Percentiles rank a stretch among this genome's conserved stretches.
Evolutionary conservation across 1,140 invertebrate genomes (phyloP).

Genomic region (Diorhabda sublineata): DNA sequence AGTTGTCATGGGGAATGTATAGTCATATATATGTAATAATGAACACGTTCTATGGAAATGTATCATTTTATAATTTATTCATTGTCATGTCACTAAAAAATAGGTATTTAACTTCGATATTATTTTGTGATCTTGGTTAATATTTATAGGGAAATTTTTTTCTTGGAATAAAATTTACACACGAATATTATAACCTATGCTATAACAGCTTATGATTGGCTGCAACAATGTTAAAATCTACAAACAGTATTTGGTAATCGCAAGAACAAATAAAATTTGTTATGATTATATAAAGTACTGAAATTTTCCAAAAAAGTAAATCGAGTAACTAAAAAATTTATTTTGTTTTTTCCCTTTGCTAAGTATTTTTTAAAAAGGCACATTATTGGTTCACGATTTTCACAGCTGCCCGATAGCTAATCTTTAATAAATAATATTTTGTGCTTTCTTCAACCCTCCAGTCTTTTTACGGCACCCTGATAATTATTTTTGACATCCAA

Average conservation of each 20-base stretch:
- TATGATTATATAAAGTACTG: too few species aligned
- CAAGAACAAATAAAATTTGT: background rate
- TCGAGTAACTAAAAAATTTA: too few species aligned
- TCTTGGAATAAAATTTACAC: slow-evolving; percentile 1
- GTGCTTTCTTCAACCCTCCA: background rate
- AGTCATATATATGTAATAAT: too few species aligned
- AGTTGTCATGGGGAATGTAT: too few species aligned
- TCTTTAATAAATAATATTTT: background rate
- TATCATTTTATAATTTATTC: too few species aligned
- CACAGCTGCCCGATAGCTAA: background rate
- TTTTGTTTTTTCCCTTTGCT: too few species aligned
- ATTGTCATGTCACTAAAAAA: too few species aligned
- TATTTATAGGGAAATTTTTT: background rate
- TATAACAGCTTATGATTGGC: slow-evolving; percentile 5
- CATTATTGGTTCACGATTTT: background rate
- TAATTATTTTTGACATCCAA: background rate
- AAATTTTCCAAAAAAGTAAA: too few species aligned
- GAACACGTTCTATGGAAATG: too few species aligned
- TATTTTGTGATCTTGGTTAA: too few species aligned
- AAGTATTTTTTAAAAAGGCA: background rate
- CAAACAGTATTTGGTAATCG: slow-evolving; percentile 1
- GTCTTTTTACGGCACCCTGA: background rate
- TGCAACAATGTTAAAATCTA: slow-evolving; percentile 5
- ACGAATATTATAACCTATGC: background rate
- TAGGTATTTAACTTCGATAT: too few species aligned